Conservation (phyloP, 2,888 invertebrate genomes). For the Chrysolina oricalcia region DNA sequence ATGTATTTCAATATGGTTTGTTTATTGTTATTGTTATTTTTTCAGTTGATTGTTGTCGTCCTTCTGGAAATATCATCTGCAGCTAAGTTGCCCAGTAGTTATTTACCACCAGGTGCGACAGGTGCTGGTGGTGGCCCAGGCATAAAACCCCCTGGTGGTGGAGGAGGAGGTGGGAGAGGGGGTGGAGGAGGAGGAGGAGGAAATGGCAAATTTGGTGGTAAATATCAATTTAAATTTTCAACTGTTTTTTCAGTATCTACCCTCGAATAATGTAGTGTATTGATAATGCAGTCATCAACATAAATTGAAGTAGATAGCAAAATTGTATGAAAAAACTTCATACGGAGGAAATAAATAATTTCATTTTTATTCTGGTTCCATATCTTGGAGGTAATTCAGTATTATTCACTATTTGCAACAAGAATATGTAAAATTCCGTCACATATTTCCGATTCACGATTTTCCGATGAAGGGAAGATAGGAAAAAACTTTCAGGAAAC, state of each 20-base stretch:
- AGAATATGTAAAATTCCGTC: no score
- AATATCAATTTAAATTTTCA: no score
- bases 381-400: no score
- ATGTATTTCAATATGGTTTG: no score
- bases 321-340: background rate
- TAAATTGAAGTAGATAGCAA: background rate
- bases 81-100: slow-evolving; percentile 75
- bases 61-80: slow-evolving; percentile 72
- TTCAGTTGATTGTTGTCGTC: slow-evolving; percentile 71
- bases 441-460: no score
- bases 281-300: slow-evolving; percentile 23
- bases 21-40: slow-evolving; percentile 44
- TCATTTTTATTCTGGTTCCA: no score
- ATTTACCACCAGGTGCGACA: slow-evolving; percentile 74
- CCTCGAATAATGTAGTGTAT: background rate
- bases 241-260: no score
- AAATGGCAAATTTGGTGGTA: slow-evolving; percentile 56
- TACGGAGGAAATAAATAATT: no score
- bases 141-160: slow-evolving; percentile 67
- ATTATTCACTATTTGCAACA: no score
- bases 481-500: no score
- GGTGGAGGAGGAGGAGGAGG: slow-evolving; percentile 62
- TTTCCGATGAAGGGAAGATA: no score
- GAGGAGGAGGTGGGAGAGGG: slow-evolving; percentile 57
- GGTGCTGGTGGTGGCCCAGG: slow-evolving; percentile 71